phyloP scores from a whole-genome alignment of 2,888 invertebrate species.

The Cephus pulcher region DNA sequence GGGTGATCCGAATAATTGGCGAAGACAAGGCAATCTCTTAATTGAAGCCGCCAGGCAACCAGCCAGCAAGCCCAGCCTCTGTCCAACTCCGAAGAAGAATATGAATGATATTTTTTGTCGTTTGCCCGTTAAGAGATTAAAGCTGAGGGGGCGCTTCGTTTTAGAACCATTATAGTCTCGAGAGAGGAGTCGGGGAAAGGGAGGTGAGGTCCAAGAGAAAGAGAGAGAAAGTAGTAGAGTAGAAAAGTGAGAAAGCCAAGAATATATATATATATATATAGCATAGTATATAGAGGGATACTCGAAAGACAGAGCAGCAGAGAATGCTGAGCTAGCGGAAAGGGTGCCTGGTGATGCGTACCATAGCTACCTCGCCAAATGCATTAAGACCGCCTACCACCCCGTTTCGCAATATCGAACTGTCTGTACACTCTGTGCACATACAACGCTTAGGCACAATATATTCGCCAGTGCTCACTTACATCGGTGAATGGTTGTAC shows the following conservation, averaged over 20 bases:
- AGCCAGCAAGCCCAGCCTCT: constrained; percentile 26
- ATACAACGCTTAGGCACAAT: background rate
- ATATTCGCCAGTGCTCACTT: background rate
- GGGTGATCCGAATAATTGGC: constrained; percentile 36
- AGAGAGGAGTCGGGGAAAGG: constrained; percentile 17
- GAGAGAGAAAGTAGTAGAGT: background rate
- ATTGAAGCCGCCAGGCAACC: constrained; percentile 36
- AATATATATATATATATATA: background rate
- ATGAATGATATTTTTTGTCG: constrained; percentile 54
- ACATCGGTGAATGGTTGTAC: background rate
- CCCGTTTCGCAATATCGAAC: constrained; percentile 51
- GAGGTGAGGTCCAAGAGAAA: constrained; percentile 1
- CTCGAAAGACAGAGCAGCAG: constrained; percentile 27
- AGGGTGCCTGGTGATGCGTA: constrained; percentile 66
- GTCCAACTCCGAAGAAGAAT: constrained; percentile 36
- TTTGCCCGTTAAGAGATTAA: constrained; percentile 63
- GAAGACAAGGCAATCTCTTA: constrained; percentile 48
- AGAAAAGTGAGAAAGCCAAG: constrained; percentile 11
- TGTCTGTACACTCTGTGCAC: constrained; percentile 32
- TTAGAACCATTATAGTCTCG: constrained; percentile 55
- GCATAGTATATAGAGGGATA: background rate
- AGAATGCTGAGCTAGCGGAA: constrained; percentile 64
- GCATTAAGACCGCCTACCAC: constrained; percentile 61
- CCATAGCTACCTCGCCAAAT: constrained; percentile 58
- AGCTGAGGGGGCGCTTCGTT: constrained; percentile 54